Conservation (phyloP, 2,797 vertebrate genomes). For the Australoheros facetus region DNA sequence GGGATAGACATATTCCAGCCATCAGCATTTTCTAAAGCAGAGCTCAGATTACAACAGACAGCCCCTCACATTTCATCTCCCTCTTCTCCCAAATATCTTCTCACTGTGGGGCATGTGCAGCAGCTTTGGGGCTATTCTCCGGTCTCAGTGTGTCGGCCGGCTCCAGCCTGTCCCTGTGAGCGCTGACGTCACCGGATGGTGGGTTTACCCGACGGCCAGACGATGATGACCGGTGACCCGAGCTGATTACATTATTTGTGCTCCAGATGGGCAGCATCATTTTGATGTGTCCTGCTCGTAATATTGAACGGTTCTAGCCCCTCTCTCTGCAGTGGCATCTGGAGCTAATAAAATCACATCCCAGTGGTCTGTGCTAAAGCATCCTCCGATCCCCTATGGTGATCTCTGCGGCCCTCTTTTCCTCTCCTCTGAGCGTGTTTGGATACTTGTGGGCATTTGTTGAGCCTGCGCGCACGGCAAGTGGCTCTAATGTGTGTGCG, state of each 20-base stretch:
- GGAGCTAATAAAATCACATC: slow-evolving; percentile 65
- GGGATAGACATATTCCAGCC: slow-evolving; percentile 40
- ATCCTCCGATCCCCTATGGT: slow-evolving; percentile 20
- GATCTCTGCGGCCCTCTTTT: slow-evolving; percentile 21
- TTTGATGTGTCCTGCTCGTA: slow-evolving; percentile 58
- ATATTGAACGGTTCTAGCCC: slow-evolving; percentile 47
- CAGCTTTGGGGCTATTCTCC: slow-evolving; percentile 33
- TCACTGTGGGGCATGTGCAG: slow-evolving; percentile 7
- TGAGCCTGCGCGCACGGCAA: not conserved
- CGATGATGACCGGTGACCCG: slow-evolving; percentile 64
- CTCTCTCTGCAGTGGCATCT: slow-evolving; percentile 52
- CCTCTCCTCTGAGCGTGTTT: not conserved
- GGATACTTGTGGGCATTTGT: slow-evolving; percentile 37
- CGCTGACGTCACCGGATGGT: slow-evolving; percentile 62
- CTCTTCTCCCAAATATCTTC: slow-evolving; percentile 18
- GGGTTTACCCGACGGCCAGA: slow-evolving; percentile 62
- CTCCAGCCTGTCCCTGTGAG: slow-evolving; percentile 15
- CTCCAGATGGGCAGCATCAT: slow-evolving; percentile 75
- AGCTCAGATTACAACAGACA: slow-evolving; percentile 48
- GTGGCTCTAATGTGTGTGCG: slow-evolving; percentile 22
- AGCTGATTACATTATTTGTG: slow-evolving; percentile 74
- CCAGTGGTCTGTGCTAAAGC: slow-evolving; percentile 20
- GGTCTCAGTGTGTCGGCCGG: slow-evolving; percentile 9
- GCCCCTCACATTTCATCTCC: slow-evolving; percentile 44
- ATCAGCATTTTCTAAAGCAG: slow-evolving; percentile 26